phyloP scores from a whole-genome alignment of 2,888 invertebrate species.

The Aradus depressus region DNA sequence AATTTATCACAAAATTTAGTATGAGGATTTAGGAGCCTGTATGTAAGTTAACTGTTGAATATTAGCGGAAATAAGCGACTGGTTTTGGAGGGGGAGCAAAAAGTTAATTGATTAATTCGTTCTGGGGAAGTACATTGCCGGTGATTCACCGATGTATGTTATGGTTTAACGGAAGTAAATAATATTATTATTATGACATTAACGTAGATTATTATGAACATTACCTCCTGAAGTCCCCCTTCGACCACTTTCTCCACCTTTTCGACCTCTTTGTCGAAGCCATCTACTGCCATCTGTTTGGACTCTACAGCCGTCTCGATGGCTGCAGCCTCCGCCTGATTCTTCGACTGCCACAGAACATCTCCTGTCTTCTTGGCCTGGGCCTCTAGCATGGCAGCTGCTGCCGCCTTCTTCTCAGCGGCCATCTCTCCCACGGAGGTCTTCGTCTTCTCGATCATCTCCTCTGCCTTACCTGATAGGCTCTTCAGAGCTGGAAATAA shows the following conservation, averaged over 20 bases:
- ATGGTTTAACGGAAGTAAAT: no score
- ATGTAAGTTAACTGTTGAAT: no score
- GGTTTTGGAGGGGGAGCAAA: no score
- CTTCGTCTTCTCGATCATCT: constrained; percentile 59
- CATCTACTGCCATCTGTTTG: constrained; percentile 44
- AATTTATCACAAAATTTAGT: no score
- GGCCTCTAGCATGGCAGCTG: constrained; percentile 50
- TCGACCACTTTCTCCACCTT: constrained; percentile 42
- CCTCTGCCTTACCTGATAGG: constrained; percentile 59
- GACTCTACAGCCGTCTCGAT: constrained; percentile 42
- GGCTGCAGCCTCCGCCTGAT: constrained; percentile 43
- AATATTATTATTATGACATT: no score
- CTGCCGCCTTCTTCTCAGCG: constrained; percentile 49
- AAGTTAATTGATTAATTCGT: no score
- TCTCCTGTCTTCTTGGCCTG: constrained; percentile 53
- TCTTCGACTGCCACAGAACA: constrained; percentile 46
- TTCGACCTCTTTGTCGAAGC: constrained; percentile 43
- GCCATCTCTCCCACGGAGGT: constrained; percentile 55
- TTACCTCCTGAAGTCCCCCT: constrained; percentile 40
- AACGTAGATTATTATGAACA: no score
- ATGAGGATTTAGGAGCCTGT: no score
- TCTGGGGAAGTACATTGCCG: no score
- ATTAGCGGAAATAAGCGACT: no score
- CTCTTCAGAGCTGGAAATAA: constrained; percentile 54
- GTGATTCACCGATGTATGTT: no score